Evolutionary conservation across 2,797 vertebrate genomes (phyloP).

Genomic region (Sebastes ruberrimus): DNA sequence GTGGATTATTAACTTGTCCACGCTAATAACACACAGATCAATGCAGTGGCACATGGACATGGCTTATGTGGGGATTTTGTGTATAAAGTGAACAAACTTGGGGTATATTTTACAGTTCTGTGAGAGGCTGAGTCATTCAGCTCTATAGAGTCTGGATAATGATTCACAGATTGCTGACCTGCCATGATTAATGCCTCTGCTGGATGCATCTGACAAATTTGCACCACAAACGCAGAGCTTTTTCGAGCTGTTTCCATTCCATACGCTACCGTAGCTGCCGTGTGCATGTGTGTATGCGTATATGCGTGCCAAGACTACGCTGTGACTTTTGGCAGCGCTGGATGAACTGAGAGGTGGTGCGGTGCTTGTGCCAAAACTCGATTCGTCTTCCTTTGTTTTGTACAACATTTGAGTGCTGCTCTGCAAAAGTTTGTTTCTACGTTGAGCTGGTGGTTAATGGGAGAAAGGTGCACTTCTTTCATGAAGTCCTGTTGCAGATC

Average conservation of each 20-base stretch:
- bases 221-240: slow-evolving; percentile 31
- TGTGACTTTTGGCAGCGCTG: slow-evolving; percentile 23
- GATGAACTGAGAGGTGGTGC: slow-evolving; percentile 16
- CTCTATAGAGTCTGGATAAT: slow-evolving; percentile 40
- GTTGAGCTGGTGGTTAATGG: not conserved
- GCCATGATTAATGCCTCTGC: slow-evolving; percentile 64
- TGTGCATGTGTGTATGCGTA: slow-evolving; percentile 20
- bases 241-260: slow-evolving; percentile 34
- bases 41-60: not conserved
- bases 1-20: slow-evolving; percentile 18
- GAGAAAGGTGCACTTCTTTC: slow-evolving; percentile 1
- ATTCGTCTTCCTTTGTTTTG: not conserved
- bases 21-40: slow-evolving; percentile 10
- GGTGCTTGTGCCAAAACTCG: not conserved
- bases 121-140: slow-evolving; percentile 44
- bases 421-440: not conserved
- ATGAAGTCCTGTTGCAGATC: not conserved
- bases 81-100: slow-evolving; percentile 11
- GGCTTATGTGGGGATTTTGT: slow-evolving; percentile 1
- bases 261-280: slow-evolving; percentile 5
- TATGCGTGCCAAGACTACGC: slow-evolving; percentile 29
- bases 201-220: slow-evolving; percentile 52
- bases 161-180: slow-evolving; percentile 58
- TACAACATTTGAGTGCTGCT: not conserved
- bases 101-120: slow-evolving; percentile 1